Base-by-base conservation (phyloP, 1,140 invertebrate genomes). In the Laupala kohalensis region DNA sequence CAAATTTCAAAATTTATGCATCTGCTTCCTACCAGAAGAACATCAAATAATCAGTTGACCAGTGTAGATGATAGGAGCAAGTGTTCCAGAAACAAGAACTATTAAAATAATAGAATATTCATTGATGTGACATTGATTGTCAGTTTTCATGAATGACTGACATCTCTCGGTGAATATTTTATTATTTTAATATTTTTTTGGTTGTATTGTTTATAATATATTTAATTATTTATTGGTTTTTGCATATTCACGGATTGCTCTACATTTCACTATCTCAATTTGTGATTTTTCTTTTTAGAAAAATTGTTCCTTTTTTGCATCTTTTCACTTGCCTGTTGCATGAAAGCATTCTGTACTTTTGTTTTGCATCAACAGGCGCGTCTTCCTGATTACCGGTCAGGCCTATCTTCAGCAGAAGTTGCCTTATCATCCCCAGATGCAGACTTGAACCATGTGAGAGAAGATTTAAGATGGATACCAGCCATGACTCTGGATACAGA, bases 391-490 rank as follows among this genome's bases (percentile, higher is more conserved):
- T 92, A 88, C 80, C 86, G 90, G 78, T 87, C 89, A 75, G 19
- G 19, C 19, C 9, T 53, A 13, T 53, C 19, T 9, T 53, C 37
- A 13, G 9, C 37, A 13, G 88, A 89, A 80, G 76, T 81, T 25
- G 80, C 83, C 37, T 87, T 88, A 74, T 83, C 87, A 73, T 83
- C 85, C 79, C 86, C 90, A 71, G 91, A 93, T 83, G 87, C 86
- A 78, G 92, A 90, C 80, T 86, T 85, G 80, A 85, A 85, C 76
- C 89, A 87, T 80, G 87, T 86, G 72, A 85, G 90, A 78, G 96
- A 98, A 81, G 94, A 97, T 63, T 67, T 95, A 80, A 87, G 92
- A 83, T 98, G 96, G 96, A 85, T 92, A 79, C 95, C 95, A 72
- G 90, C 91, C 75, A 90, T 93, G 84, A 89, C 94, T 71, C 86